A percentile compares a stretch with the other conserved stretches of the same genome.
Conservation (phyloP, 2,888 invertebrate genomes). For the Dryomyza anilis region DNA sequence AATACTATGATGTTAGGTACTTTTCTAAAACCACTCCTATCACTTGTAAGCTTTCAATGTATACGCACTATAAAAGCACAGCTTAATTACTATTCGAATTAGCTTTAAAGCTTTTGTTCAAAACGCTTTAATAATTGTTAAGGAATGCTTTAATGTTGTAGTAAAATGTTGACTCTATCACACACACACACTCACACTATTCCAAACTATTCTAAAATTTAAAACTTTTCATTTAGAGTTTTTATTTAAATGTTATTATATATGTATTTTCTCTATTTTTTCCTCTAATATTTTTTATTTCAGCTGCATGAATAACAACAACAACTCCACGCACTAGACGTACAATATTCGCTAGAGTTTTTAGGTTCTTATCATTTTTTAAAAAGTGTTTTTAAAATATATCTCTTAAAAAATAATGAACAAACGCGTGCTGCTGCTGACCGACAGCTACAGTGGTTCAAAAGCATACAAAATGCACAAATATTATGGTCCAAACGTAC, state of each 20-base stretch:
- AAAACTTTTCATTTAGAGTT: neutral
- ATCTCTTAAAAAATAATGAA: neutral
- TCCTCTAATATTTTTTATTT: conserved; percentile 45
- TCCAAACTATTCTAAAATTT: neutral
- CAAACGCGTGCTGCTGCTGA: neutral
- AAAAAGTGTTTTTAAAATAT: conserved; percentile 59
- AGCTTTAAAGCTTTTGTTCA: too few species aligned
- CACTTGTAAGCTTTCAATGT: too few species aligned
- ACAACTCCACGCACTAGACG: conserved; percentile 58
- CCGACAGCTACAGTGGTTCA: neutral
- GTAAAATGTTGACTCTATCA: too few species aligned
- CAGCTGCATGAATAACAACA: conserved; percentile 62
- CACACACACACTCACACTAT: neutral
- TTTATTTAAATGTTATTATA: neutral
- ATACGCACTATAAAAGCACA: too few species aligned
- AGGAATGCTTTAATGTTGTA: neutral
- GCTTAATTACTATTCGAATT: too few species aligned
- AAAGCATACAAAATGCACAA: neutral
- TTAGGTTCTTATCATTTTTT: conserved; percentile 55
- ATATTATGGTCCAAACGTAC: too few species aligned
- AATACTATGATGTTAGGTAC: too few species aligned
- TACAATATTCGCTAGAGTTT: conserved; percentile 54
- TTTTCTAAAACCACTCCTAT: too few species aligned
- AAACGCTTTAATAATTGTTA: neutral
- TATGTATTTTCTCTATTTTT: conserved; percentile 25